Evolutionary conservation across 2,888 invertebrate species (phyloP).

Genomic region (Apodemia hepburni): DNA sequence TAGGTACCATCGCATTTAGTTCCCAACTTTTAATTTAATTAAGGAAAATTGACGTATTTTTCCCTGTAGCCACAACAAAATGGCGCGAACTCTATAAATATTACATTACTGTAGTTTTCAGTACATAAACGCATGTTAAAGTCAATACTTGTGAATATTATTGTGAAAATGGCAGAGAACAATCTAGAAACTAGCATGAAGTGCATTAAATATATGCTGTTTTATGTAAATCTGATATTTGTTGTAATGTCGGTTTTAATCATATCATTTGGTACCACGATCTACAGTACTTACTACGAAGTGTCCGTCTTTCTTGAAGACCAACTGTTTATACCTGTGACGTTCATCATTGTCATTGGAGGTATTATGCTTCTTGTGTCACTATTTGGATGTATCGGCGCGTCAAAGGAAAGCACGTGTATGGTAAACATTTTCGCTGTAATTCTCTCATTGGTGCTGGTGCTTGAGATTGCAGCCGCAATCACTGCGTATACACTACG

Average conservation of each 20-base stretch:
- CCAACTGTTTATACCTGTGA: too few relatives aligned
- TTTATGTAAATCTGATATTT: constrained; percentile 88
- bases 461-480: too few relatives aligned
- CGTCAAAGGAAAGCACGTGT: too few relatives aligned
- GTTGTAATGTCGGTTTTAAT: constrained; percentile 70
- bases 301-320: too few relatives aligned
- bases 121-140: constrained; percentile 34
- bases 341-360: too few relatives aligned
- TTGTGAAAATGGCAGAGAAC: constrained; percentile 52
- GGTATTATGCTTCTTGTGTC: too few relatives aligned
- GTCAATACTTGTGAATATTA: constrained; percentile 28
- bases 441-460: too few relatives aligned
- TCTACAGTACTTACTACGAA: too few relatives aligned
- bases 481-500: too few relatives aligned
- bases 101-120: constrained; percentile 31
- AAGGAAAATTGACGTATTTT: constrained; percentile 44
- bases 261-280: neutral
- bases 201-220: constrained; percentile 87
- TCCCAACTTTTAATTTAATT: constrained; percentile 40
- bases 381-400: too few relatives aligned
- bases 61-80: constrained; percentile 34
- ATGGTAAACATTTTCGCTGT: too few relatives aligned
- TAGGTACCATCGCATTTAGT: constrained; percentile 30
- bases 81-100: constrained; percentile 35
- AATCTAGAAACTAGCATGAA: constrained; percentile 84